A percentile compares a stretch with the other conserved stretches of the same genome.
phyloP scores from a whole-genome alignment of 2,888 invertebrate species.

The Synergus itoensis region DNA sequence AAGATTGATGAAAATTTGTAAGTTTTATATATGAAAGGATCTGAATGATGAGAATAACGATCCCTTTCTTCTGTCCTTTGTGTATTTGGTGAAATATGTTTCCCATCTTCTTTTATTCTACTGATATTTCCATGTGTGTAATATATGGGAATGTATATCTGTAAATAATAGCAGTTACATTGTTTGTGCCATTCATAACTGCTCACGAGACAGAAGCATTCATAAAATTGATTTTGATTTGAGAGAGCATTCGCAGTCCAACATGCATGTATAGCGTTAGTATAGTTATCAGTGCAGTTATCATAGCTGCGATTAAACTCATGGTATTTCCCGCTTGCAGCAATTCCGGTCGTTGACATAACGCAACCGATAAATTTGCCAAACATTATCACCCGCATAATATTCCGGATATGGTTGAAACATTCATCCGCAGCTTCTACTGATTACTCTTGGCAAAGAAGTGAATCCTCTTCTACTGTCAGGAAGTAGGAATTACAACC shows the following conservation, averaged over 20 bases:
- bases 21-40: not conserved
- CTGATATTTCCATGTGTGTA: not conserved
- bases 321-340: conserved; percentile 2
- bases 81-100: not conserved
- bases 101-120: not conserved
- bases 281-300: not conserved
- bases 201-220: conserved; percentile 11
- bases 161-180: conserved; percentile 4
- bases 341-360: conserved; percentile 35
- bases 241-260: not conserved
- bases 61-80: not conserved
- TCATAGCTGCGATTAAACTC: not conserved
- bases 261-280: not conserved
- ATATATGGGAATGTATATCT: not conserved
- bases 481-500: not conserved
- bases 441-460: conserved; percentile 18
- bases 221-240: conserved; percentile 8
- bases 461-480: not conserved
- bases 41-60: not conserved
- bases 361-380: conserved; percentile 26
- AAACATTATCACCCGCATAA: conserved; percentile 31
- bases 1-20: not conserved
- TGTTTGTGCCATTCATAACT: not conserved
- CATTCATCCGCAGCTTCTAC: conserved; percentile 22
- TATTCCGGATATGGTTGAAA: conserved; percentile 26